These are phyloP conservation scores for Silurus asotus DNA, from an alignment of 2,113 vertebrate species.

Conservation along the genomic window DNA sequence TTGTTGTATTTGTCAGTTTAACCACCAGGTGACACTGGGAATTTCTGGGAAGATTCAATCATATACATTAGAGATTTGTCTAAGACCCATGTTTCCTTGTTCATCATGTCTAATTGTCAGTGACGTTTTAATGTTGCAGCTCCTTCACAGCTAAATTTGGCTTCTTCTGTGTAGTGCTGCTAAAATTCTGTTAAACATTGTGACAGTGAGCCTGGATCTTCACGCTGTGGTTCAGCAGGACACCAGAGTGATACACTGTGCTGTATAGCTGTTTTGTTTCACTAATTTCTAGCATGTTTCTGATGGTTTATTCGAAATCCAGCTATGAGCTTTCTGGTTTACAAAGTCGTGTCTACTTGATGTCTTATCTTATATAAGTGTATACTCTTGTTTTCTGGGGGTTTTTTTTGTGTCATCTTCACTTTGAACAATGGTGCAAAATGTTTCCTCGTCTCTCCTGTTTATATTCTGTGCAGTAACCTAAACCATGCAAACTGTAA, in stretches of 20 bases:
- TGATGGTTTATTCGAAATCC: conserved; percentile 29
- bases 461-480: conserved; percentile 34
- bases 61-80: neutral
- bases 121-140: neutral
- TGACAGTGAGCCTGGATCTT: neutral
- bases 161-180: neutral
- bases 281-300: conserved; percentile 19
- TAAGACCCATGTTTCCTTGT: neutral
- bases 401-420: conserved; percentile 39
- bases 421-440: conserved; percentile 39
- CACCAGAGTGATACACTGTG: neutral
- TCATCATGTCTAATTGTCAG: neutral
- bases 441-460: conserved; percentile 47
- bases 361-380: conserved; percentile 64
- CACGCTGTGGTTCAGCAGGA: neutral
- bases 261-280: conserved; percentile 23
- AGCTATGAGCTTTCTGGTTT: neutral
- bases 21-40: conserved; percentile 34
- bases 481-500: conserved; percentile 52
- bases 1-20: conserved; percentile 17
- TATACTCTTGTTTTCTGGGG: conserved; percentile 33
- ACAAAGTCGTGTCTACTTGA: conserved; percentile 10
- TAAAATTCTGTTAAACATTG: neutral
- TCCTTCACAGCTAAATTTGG: neutral
- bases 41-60: neutral